These are phyloP conservation scores for Pangasius djambal DNA, from an alignment of 2,797 vertebrate genomes.

Conservation along the genomic window DNA sequence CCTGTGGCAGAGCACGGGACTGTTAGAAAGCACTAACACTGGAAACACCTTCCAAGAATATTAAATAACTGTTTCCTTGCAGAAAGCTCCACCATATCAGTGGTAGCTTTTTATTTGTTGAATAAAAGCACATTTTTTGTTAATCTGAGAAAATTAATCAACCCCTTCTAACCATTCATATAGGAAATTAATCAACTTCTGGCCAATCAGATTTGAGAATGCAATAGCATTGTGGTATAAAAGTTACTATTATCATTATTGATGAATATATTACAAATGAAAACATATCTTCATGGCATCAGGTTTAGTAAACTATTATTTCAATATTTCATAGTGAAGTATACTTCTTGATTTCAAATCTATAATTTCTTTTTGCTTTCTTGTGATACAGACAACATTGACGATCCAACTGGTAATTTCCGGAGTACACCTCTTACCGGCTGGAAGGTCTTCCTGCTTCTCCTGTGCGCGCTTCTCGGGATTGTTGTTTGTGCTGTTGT, in stretches of 20 bases:
- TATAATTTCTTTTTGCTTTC: conserved; percentile 5
- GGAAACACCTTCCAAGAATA: background rate
- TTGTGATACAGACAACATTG: conserved; percentile 85
- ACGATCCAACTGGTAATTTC: conserved; percentile 96
- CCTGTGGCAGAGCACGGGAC: background rate
- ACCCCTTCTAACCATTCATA: background rate
- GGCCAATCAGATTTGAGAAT: background rate
- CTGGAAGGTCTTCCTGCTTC: conserved; percentile 94
- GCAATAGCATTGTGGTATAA: background rate
- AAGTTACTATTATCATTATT: background rate
- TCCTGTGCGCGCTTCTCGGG: conserved; percentile 91
- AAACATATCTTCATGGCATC: background rate
- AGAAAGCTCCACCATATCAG: background rate
- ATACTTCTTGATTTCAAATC: background rate
- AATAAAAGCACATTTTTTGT: background rate
- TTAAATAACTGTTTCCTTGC: background rate
- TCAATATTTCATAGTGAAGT: background rate
- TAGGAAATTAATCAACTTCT: background rate
- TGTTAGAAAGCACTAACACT: background rate
- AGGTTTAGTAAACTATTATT: background rate
- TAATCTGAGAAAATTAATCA: background rate
- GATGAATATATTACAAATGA: background rate
- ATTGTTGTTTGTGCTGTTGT: conserved; percentile 94
- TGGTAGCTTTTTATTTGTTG: background rate
- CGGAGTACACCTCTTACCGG: conserved; percentile 91